Percentiles rank a stretch among this genome's conserved stretches.
Conservation (phyloP, 2,797 vertebrate genomes). For the Novumbra hubbsi region DNA sequence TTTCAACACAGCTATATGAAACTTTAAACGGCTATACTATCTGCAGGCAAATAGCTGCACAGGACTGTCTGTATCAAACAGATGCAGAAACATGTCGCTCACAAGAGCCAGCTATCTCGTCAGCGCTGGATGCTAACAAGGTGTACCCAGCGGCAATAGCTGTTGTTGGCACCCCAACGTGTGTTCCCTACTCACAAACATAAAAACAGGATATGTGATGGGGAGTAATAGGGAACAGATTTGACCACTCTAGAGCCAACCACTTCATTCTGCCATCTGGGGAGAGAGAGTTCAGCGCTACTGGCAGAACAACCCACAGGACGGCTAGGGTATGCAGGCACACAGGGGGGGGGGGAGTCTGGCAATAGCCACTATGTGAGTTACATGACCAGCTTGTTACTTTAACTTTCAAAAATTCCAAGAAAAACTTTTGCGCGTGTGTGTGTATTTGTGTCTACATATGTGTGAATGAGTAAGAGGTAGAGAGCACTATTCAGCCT, state of each 20-base stretch:
- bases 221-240: conserved; percentile 67
- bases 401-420: neutral
- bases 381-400: neutral
- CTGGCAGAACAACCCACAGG: conserved; percentile 40
- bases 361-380: conserved; percentile 1
- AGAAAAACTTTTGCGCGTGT: neutral
- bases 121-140: conserved; percentile 53
- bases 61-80: conserved; percentile 34
- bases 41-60: conserved; percentile 9
- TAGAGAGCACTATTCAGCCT: neutral
- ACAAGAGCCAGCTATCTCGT: conserved; percentile 54
- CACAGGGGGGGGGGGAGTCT: conserved; percentile 13
- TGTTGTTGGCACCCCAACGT: conserved; percentile 45
- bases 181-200: conserved; percentile 33
- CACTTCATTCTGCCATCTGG: conserved; percentile 53
- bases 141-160: conserved; percentile 44
- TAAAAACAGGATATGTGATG: conserved; percentile 50
- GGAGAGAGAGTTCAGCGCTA: conserved; percentile 33
- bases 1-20: conserved; percentile 6
- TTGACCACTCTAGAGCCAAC: conserved; percentile 52
- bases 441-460: neutral
- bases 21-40: conserved; percentile 25
- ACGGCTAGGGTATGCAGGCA: conserved; percentile 29
- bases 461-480: neutral
- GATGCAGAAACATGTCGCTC: conserved; percentile 36